Evolutionary conservation across 2,888 invertebrate genomes (phyloP).

Genomic region (Coelinius sp.): DNA sequence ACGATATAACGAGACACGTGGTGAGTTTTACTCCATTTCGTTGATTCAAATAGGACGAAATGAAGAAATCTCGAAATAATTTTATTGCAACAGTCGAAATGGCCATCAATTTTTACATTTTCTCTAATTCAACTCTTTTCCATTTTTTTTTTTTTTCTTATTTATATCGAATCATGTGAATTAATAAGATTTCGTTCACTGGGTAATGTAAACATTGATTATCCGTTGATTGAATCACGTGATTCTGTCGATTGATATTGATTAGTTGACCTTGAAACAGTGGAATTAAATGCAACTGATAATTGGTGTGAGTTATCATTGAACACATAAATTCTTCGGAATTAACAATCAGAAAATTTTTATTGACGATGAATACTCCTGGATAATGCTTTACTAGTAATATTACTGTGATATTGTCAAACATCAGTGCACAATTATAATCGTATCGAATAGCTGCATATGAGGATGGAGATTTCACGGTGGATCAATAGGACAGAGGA

Average conservation of each 20-base stretch:
- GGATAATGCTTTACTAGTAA: too few relatives aligned
- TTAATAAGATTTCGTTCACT: not conserved
- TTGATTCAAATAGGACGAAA: not conserved
- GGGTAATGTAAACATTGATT: not conserved
- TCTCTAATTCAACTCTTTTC: not conserved
- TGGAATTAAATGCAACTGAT: not conserved
- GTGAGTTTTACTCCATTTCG: not conserved
- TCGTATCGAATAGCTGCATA: not conserved
- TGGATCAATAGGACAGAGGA: not conserved
- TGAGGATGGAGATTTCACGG: not conserved
- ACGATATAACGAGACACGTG: not conserved
- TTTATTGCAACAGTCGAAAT: too few relatives aligned
- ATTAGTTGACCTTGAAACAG: not conserved
- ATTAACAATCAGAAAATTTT: too few relatives aligned
- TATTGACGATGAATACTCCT: too few relatives aligned
- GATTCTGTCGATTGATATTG: not conserved
- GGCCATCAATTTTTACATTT: not conserved
- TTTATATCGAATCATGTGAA: not conserved
- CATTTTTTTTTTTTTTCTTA: not conserved
- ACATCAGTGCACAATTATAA: conserved; percentile 4
- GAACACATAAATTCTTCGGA: too few relatives aligned
- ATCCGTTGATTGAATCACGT: not conserved
- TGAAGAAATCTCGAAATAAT: not conserved
- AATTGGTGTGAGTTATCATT: too few relatives aligned
- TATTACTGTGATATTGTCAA: not conserved